Evolutionary conservation across 2,888 invertebrate species (phyloP).

Genomic region (Junonia oenone): DNA sequence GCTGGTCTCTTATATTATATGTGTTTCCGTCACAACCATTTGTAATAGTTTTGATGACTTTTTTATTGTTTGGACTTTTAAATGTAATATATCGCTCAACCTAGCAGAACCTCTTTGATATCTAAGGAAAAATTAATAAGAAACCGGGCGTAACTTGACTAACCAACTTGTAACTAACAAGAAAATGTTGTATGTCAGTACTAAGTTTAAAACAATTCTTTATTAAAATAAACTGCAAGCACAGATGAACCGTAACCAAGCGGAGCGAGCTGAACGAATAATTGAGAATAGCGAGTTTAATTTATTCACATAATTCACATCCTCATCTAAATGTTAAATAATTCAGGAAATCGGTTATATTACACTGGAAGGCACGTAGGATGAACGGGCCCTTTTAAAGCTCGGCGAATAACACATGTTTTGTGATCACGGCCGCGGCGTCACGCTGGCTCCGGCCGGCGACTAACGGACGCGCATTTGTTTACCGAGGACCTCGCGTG

Average conservation of each 20-base stretch:
- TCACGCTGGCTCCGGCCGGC: slow-evolving; percentile 15
- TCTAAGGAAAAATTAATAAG: too few relatives aligned
- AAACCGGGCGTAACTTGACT: too few relatives aligned
- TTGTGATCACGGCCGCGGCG: slow-evolving; percentile 8
- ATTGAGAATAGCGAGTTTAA: neutral
- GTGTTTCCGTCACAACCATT: too few relatives aligned
- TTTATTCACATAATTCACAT: slow-evolving; percentile 7
- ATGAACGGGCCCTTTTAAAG: slow-evolving; percentile 4
- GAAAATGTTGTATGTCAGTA: too few relatives aligned
- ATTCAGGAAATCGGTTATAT: slow-evolving; percentile 5
- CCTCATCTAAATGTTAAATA: slow-evolving; percentile 17
- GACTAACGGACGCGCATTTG: slow-evolving; percentile 6
- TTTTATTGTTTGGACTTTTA: too few relatives aligned
- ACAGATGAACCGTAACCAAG: neutral
- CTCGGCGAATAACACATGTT: slow-evolving; percentile 14
- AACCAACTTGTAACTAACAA: too few relatives aligned
- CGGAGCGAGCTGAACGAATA: neutral
- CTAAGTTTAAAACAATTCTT: too few relatives aligned
- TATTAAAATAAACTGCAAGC: neutral
- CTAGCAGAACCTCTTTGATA: too few relatives aligned
- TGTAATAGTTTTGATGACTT: too few relatives aligned
- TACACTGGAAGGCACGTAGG: slow-evolving; percentile 5
- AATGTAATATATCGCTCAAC: too few relatives aligned
- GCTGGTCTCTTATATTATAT: too few relatives aligned
- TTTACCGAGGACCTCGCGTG: slow-evolving; percentile 6